A percentile compares a stretch with the other conserved stretches of the same genome.
Evolutionary conservation across 53 echinoderm and acorn worm genomes (phyloP).

Genomic region (Mesocentrotus franciscanus): DNA sequence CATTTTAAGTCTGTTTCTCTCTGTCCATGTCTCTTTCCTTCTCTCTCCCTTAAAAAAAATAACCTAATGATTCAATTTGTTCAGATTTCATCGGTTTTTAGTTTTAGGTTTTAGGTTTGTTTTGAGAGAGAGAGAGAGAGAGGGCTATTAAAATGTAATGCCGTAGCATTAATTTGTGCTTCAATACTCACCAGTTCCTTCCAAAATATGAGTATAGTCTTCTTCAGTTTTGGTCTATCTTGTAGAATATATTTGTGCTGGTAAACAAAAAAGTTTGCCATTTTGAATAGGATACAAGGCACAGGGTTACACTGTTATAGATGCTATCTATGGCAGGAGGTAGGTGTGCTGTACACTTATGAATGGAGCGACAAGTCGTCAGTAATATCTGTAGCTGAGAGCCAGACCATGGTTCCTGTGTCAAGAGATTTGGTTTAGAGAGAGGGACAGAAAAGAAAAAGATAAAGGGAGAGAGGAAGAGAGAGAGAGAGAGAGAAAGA

Average conservation of each 20-base stretch:
- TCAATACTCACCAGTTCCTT: neutral
- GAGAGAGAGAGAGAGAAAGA: neutral
- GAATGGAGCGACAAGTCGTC: conserved; percentile 45
- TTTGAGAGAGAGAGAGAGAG: no score
- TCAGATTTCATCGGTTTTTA: no score
- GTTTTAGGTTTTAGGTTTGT: no score
- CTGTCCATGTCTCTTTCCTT: no score
- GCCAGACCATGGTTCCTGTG: conserved; percentile 60
- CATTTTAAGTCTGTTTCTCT: no score
- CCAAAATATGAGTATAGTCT: neutral
- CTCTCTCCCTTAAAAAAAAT: no score
- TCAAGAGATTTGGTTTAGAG: conserved; percentile 56
- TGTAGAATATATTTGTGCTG: neutral
- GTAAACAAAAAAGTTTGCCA: neutral
- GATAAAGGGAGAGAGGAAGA: neutral
- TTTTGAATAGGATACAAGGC: neutral
- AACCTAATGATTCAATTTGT: no score
- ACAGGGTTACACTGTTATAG: neutral
- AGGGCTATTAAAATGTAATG: no score
- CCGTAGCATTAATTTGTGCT: neutral
- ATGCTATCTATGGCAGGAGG: neutral
- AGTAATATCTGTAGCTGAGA: conserved; percentile 53
- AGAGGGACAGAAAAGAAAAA: neutral
- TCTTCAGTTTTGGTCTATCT: neutral
- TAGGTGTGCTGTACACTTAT: conserved; percentile 35